Evolutionary conservation across 2,113 vertebrate species (phyloP), one percentile per base, ranked within the genome.

Genomic region (Grammomys surdaster): DNA sequence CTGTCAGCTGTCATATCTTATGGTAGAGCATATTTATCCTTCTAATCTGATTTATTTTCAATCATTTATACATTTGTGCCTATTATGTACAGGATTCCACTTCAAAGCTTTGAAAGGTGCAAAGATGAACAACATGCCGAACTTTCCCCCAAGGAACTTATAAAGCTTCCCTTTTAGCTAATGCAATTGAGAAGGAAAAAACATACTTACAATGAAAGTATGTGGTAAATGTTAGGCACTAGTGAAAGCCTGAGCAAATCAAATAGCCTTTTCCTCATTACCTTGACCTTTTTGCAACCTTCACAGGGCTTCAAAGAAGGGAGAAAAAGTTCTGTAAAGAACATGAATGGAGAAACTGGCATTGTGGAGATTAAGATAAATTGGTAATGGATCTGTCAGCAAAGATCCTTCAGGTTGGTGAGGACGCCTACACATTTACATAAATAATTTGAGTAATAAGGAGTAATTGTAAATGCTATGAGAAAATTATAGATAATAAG

Each of bases 161-260:
- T 76, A 95, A 95, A 97, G 17, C n/a, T 95, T 91, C n/a, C 33
- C 94, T 93, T 97, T 95, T 95, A 88, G 56, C 95, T 96, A 24
- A 20, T 88, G n/a, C 81, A 86, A 56, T 85, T 96, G 78, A 88
- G 48, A 95, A 92, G 40, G 78, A 24, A 16, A 95, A 97, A 95
- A 97, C 90, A 95, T 96, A 81, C 58, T 63, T 90, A 73, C 82
- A 86, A 93, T 85, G 89, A 93, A 96, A 90, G 80, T 67, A 77
- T 56, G 51, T 85, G 65, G 48, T 88, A 89, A 93, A 67, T 95
- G 65, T 88, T 87, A 92, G 89, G 60, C 31, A 84, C n/a, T 90
- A 89, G 67, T 85, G 90, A 88, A 94, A 92, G 95, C 63, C 90
- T 86, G 46, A 6, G 33, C 63, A 96, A 97, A 95, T 95, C 88